These are phyloP conservation scores for Drosophila ananassae DNA, from an alignment of 1,140 invertebrate genomes.

Conservation along the genomic window DNA sequence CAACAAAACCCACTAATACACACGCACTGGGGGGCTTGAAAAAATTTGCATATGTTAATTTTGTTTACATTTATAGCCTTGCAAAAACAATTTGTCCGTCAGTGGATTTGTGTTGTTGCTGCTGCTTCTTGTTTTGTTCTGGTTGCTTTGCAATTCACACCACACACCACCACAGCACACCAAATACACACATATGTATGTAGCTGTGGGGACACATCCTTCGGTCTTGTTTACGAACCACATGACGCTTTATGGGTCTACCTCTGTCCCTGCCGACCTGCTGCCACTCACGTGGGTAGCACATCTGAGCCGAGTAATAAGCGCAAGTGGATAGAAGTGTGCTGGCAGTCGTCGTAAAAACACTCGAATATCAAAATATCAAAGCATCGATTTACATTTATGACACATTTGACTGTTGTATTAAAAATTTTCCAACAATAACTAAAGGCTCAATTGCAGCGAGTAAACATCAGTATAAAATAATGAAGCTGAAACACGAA, in stretches of 20 bases:
- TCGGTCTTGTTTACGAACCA: slow-evolving; percentile 63
- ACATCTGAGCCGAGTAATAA: slow-evolving; percentile 62
- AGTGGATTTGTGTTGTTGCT: slow-evolving; percentile 44
- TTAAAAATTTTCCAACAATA: neutral
- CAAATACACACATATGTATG: slow-evolving; percentile 15
- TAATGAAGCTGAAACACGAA: no score
- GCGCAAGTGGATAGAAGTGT: slow-evolving; percentile 53
- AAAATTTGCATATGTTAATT: slow-evolving; percentile 80
- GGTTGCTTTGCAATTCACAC: slow-evolving; percentile 64
- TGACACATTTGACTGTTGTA: neutral
- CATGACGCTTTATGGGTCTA: slow-evolving; percentile 60
- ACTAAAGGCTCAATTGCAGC: neutral
- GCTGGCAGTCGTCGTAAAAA: slow-evolving; percentile 1
- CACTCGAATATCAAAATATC: slow-evolving; percentile 12
- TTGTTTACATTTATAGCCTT: slow-evolving; percentile 80
- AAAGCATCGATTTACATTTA: neutral
- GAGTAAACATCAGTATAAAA: no score
- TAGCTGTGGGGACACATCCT: slow-evolving; percentile 28
- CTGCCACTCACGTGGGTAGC: slow-evolving; percentile 19
- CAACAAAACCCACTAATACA: slow-evolving; percentile 8
- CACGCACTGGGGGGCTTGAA: slow-evolving; percentile 51
- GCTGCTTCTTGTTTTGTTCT: slow-evolving; percentile 2
- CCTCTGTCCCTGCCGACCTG: slow-evolving; percentile 5
- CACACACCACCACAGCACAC: slow-evolving; percentile 71
- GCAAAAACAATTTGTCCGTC: slow-evolving; percentile 75